Base-by-base conservation (phyloP, 2,797 vertebrate genomes). In the Emydoidea blandingii region DNA sequence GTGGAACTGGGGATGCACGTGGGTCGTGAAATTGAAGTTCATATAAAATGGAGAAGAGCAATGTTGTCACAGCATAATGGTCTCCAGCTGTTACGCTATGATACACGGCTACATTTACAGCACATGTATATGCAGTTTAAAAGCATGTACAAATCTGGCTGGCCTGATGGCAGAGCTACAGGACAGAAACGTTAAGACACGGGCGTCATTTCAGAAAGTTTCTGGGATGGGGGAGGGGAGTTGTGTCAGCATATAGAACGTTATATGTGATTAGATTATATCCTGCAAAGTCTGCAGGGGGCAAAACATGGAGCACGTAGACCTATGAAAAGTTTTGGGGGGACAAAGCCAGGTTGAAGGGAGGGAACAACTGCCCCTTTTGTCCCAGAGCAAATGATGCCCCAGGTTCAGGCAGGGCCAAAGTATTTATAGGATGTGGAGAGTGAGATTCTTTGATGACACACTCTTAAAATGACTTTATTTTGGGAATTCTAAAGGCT, bases 81-180 rank as follows among this genome's bases (percentile, higher is more conserved):
- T 93, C 95, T 92, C 92, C 96, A 97, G 96, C 95, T 97, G 95
- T 93, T 95, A 81, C 0, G 0, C 85, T 88, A 96, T 91, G 79
- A 96, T 83, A 89, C 91, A 84, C 79, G 85, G 92, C 76, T 68
- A 76, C 95, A 8, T 87, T 97, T 95, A 94, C 79, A 90, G 87
- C 87, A 94, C 91, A 90, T 10, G 37, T 12, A 56, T 12, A 84
- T 0, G 85, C 83, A 19, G 86, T 88, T 96, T 90, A 92, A 93
- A 94, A 94, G 72, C 82, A 78, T 72, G 65, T 49, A 62, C 80
- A 84, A 41, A 92, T 85, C 89, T 79, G 88, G 85, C 37, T 91
- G 1, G 0, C 82, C 65, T 84, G 91, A 94, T 74, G 92, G 94
- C 50, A 90, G 83, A 56, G 92, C 85, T 87, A 78, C 74, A 62